Conservation (phyloP, 1,140 invertebrate genomes). For the Chymomyza costata region DNA sequence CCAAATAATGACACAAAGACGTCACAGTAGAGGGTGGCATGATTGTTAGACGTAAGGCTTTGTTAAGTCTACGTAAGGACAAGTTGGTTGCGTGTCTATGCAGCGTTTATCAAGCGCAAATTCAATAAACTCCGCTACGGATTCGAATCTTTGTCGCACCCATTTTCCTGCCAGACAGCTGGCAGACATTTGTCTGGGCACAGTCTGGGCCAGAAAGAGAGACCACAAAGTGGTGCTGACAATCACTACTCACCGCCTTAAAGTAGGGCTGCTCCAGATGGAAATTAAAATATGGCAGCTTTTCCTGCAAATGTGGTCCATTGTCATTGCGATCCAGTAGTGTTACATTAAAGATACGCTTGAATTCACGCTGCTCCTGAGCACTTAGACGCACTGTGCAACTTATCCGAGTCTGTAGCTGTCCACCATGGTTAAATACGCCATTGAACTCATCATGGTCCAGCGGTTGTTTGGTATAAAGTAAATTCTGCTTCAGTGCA, state of each 20-base stretch:
- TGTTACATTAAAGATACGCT: conserved; percentile 46
- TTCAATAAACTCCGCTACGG: conserved; percentile 52
- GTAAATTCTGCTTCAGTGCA: conserved; percentile 46
- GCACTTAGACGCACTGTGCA: conserved; percentile 43
- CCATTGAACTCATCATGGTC: conserved; percentile 64
- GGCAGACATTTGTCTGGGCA: conserved; percentile 51
- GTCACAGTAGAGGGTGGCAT: not conserved
- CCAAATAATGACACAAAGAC: conserved; percentile 37
- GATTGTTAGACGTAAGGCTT: too few relatives aligned
- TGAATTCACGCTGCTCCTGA: conserved; percentile 37
- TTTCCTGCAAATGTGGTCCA: conserved; percentile 62
- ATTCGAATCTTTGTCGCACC: conserved; percentile 34
- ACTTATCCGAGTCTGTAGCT: conserved; percentile 37
- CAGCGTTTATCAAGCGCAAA: conserved; percentile 53
- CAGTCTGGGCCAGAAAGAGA: conserved; percentile 15
- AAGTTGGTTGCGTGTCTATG: conserved; percentile 40
- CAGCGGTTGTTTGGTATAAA: conserved; percentile 49
- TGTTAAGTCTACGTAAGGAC: too few relatives aligned
- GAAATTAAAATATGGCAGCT: conserved; percentile 49
- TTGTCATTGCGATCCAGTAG: conserved; percentile 71
- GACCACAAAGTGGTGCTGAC: not conserved
- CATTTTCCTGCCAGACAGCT: conserved; percentile 43
- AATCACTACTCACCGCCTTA: conserved; percentile 52
- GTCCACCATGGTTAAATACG: conserved; percentile 27
- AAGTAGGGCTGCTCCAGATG: conserved; percentile 65